Conservation (phyloP, 1,140 invertebrate species). For the Drosophila nasuta region DNA sequence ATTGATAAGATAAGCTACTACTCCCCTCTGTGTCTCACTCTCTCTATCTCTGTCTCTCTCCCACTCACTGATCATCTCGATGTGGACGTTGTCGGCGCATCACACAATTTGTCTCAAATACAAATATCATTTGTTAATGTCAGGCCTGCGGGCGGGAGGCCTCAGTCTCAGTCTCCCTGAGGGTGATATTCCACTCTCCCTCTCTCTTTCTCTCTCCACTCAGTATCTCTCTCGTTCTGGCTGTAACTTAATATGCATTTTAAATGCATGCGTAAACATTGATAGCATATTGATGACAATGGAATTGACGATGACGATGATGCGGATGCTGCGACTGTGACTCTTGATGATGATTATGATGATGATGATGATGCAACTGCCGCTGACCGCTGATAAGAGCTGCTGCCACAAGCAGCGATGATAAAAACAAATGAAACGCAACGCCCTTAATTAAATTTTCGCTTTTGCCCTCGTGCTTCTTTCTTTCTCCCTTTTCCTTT, state of each 20-base stretch:
- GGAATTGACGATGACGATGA: slow-evolving; percentile 29
- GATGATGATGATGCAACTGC: slow-evolving; percentile 66
- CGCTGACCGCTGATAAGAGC: slow-evolving; percentile 68
- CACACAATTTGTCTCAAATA: slow-evolving; percentile 81
- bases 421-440: slow-evolving; percentile 78
- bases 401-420: slow-evolving; percentile 39
- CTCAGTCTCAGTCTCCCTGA: slow-evolving; percentile 13
- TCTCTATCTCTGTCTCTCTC: not conserved
- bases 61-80: not conserved
- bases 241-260: slow-evolving; percentile 74
- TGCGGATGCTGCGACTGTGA: slow-evolving; percentile 15
- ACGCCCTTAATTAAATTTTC: slow-evolving; percentile 78
- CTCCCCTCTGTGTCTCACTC: slow-evolving; percentile 9
- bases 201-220: not conserved
- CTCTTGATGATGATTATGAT: slow-evolving; percentile 2
- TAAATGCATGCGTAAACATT: slow-evolving; percentile 80
- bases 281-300: slow-evolving; percentile 76
- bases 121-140: slow-evolving; percentile 83
- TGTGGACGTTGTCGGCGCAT: slow-evolving; percentile 54
- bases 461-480: slow-evolving; percentile 36
- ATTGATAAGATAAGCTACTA: slow-evolving; percentile 41
- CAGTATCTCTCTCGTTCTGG: slow-evolving; percentile 6
- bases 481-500: not conserved
- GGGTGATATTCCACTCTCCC: slow-evolving; percentile 18
- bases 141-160: slow-evolving; percentile 60